These are phyloP conservation scores for Megaceryle alcyon DNA, from an alignment of 2,797 vertebrate genomes.

Conservation along the genomic window DNA sequence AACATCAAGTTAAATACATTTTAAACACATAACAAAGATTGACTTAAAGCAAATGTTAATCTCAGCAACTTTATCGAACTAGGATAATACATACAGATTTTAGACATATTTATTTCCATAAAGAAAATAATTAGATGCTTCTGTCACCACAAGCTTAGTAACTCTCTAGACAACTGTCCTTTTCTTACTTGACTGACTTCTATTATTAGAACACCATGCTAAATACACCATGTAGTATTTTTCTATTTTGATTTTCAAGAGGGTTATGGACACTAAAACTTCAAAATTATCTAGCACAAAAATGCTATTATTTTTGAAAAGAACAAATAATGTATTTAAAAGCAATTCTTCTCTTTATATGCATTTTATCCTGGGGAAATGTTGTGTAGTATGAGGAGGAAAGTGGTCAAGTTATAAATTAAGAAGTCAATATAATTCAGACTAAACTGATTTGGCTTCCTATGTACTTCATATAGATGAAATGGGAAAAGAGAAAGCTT, in stretches of 20 bases:
- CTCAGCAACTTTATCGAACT: not conserved
- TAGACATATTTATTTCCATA: not conserved
- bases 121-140: not conserved
- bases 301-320: not conserved
- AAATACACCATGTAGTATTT: not conserved
- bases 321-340: not conserved
- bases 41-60: not conserved
- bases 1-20: not conserved
- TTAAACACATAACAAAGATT: not conserved
- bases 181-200: not conserved
- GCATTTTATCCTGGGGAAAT: not conserved
- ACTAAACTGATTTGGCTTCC: not conserved
- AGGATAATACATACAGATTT: not conserved
- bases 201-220: not conserved
- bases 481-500: not conserved
- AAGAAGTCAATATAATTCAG: not conserved
- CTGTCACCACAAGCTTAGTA: not conserved
- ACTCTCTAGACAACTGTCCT: not conserved
- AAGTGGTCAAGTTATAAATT: not conserved
- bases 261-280: not conserved
- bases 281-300: not conserved
- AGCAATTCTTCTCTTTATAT: not conserved
- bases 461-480: not conserved
- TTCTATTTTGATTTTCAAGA: not conserved
- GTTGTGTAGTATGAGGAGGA: not conserved